Conservation (phyloP, 2,888 invertebrate species). For the Subacronicta megacephala region DNA sequence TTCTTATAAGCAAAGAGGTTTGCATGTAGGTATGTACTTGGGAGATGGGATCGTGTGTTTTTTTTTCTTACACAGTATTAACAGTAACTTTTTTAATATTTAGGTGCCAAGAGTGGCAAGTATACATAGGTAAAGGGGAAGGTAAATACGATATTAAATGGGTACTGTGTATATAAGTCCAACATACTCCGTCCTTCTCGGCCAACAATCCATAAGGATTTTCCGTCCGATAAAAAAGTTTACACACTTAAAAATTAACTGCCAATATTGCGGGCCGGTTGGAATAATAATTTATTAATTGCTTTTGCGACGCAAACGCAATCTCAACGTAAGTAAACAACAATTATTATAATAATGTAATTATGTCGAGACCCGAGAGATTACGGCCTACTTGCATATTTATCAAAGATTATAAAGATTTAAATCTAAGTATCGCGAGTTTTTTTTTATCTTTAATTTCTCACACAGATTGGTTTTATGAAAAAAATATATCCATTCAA, state of each 20-base stretch:
- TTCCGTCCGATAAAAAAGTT: not conserved
- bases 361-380: not conserved
- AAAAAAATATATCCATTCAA: constrained; percentile 21
- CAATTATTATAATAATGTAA: constrained; percentile 19
- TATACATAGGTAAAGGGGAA: no score
- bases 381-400: constrained; percentile 14
- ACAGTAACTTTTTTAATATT: no score
- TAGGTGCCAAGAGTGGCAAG: no score
- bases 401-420: constrained; percentile 3
- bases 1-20: no score
- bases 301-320: constrained; percentile 12
- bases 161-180: no score
- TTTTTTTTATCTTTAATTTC: not conserved
- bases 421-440: not conserved
- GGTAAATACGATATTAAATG: no score
- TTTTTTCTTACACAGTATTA: no score
- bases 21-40: no score
- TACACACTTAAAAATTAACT: not conserved
- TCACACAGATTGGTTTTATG: constrained; percentile 7
- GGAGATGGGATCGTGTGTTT: no score
- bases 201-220: no score
- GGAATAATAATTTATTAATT: constrained; percentile 21
- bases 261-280: not conserved
- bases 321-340: constrained; percentile 20
- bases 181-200: no score